Conservation (phyloP, 2,888 invertebrate species). For the Keiferia lycopersicella region DNA sequence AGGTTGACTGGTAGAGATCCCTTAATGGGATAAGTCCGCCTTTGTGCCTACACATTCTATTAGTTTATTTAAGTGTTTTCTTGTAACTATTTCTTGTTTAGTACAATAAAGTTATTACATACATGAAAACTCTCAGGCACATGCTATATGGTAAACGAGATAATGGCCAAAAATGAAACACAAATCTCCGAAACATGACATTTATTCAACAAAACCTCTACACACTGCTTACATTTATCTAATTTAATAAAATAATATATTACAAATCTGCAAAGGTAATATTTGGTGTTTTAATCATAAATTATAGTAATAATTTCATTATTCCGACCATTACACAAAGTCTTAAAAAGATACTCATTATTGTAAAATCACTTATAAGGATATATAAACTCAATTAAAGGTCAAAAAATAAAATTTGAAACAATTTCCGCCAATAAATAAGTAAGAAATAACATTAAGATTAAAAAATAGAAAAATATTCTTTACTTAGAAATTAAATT, state of each 20-base stretch:
- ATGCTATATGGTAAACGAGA: no score
- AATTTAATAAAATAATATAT: conserved; percentile 50
- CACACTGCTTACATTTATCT: conserved; percentile 68
- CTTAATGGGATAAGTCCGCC: no score
- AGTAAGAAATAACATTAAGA: no score
- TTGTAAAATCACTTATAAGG: conserved; percentile 64
- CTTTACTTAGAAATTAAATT: no score
- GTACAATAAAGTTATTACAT: no score
- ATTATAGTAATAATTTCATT: conserved; percentile 53
- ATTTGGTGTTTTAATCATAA: conserved; percentile 73
- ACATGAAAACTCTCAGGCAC: no score
- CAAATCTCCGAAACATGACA: conserved; percentile 67
- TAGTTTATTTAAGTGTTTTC: no score
- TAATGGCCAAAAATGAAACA: conserved; percentile 19
- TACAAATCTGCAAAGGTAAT: conserved; percentile 70
- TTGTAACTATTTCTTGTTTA: no score
- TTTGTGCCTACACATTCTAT: no score
- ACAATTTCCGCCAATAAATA: no score
- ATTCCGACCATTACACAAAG: conserved; percentile 46
- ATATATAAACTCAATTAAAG: conserved; percentile 45
- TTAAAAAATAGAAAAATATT: no score
- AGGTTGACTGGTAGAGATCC: no score
- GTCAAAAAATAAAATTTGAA: conserved; percentile 52
- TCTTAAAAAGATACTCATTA: conserved; percentile 50
- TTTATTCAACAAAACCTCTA: conserved; percentile 79